Evolutionary conservation across 2,113 vertebrate species (phyloP).

Genomic region (Antigone vipio): DNA sequence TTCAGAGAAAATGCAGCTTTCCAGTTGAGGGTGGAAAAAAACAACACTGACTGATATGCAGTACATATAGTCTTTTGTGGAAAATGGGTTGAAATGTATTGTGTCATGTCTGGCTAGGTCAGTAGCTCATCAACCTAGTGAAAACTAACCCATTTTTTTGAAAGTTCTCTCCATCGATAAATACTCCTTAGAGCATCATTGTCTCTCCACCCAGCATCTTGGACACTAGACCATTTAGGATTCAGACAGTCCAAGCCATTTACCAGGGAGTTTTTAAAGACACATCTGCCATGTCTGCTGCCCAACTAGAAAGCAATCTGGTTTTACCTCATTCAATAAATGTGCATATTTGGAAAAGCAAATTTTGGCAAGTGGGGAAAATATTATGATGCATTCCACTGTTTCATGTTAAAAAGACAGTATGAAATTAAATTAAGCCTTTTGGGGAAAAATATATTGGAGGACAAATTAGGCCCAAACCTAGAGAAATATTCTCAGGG

Average conservation of each 20-base stretch:
- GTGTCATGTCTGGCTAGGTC: not conserved
- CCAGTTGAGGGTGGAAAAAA: not conserved
- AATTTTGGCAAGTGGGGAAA: not conserved
- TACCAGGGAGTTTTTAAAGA: not conserved
- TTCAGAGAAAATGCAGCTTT: not conserved
- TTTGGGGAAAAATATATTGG: not conserved
- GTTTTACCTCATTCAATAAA: not conserved
- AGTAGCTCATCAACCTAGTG: not conserved
- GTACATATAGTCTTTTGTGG: not conserved
- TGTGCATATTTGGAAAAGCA: not conserved
- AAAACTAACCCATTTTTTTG: not conserved
- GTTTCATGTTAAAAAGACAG: constrained; percentile 26
- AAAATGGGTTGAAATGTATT: not conserved
- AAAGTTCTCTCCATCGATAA: not conserved
- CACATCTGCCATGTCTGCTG: not conserved
- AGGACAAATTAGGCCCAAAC: constrained; percentile 15
- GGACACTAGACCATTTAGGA: not conserved
- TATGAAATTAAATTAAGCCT: constrained; percentile 42
- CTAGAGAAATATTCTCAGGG: constrained; percentile 14
- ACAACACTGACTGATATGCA: not conserved
- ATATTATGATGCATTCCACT: not conserved
- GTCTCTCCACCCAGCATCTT: not conserved
- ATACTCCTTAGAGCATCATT: not conserved
- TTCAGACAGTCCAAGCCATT: not conserved
- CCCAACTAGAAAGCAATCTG: not conserved